Base-by-base conservation (phyloP, 2,113 vertebrate species). In the Leptodactylus fuscus region DNA sequence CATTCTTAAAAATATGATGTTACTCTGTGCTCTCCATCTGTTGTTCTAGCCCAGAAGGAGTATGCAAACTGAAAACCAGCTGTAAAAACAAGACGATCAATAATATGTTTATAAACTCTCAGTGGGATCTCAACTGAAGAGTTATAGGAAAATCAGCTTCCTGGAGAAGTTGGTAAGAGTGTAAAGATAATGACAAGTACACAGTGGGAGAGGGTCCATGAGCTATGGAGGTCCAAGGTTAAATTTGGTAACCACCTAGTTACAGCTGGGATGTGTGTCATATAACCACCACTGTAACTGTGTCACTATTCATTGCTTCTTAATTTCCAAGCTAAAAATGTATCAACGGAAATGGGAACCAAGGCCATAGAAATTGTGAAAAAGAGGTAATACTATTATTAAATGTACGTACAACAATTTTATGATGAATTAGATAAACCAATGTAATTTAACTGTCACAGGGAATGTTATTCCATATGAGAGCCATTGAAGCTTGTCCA, bases 101-200 rank as follows among this genome's bases (percentile, higher is more conserved):
- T 70, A 82, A 71, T 73, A 53, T 82, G 67, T 71, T 36, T 53
- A n/a, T 24, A 53, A 82, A 73, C 44, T 49, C 81, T 82, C 81
- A 16, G 65, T 71, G 67, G 81, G 67, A 70, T 73, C 65, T 15
- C 27, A 82, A 11, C 9, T 55, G 46, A 71, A 71, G 46, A 53
- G 67, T 71, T 71, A 82, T 82, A 53, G 81, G 65, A 71, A 81
- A 36, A 16, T 34, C 49, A 48, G n/a, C 29, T 55, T 71, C 48
- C 67, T 55, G 32, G 22, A 70, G 44, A 55, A 55, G 51, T 18
- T 71, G 20, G 46, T 55, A 55, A 82, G 1, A 34, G 44, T 4
- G 65, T 38, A 65, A 34, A 53, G 62, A 70, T 12, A 82, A 53
- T 73, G 81, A 82, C 81, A 53, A 85, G 73, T 34, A 38, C 27